These are phyloP conservation scores for Bombylius major DNA, from an alignment of 2,888 invertebrate genomes.

Conservation along the genomic window DNA sequence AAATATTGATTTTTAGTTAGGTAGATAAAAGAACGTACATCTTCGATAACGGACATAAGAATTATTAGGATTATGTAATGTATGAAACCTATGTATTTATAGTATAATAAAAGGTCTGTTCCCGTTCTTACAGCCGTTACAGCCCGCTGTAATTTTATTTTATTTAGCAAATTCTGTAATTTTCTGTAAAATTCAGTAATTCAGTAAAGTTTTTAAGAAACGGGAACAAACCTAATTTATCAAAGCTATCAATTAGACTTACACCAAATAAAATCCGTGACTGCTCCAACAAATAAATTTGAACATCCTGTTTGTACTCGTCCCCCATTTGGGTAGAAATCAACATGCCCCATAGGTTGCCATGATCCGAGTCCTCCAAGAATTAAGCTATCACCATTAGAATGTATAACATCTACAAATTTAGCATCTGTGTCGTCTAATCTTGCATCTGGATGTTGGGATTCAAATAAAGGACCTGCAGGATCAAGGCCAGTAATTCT, in stretches of 20 bases:
- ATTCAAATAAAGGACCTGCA: constrained; percentile 83
- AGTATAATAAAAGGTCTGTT: too few species aligned
- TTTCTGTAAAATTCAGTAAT: too few species aligned
- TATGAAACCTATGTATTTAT: too few species aligned
- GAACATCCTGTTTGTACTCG: constrained; percentile 85
- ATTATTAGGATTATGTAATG: too few species aligned
- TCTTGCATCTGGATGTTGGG: constrained; percentile 72
- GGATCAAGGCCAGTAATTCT: constrained; percentile 86
- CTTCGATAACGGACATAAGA: too few species aligned
- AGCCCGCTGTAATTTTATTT: too few species aligned
- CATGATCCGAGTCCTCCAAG: constrained; percentile 76
- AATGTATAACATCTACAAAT: constrained; percentile 88
- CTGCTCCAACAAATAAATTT: constrained; percentile 82
- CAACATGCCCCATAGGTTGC: constrained; percentile 85
- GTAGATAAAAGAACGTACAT: too few species aligned
- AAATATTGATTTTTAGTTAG: too few species aligned
- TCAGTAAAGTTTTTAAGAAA: too few species aligned
- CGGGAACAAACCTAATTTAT: too few species aligned
- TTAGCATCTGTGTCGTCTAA: constrained; percentile 73
- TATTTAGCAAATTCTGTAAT: too few species aligned
- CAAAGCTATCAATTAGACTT: constrained; percentile 30
- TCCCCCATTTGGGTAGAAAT: constrained; percentile 86
- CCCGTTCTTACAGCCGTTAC: too few species aligned
- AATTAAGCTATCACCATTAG: constrained; percentile 85
- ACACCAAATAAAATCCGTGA: constrained; percentile 81